Conservation (phyloP, 1,140 invertebrate species). For the Pollicipes pollicipes region DNA sequence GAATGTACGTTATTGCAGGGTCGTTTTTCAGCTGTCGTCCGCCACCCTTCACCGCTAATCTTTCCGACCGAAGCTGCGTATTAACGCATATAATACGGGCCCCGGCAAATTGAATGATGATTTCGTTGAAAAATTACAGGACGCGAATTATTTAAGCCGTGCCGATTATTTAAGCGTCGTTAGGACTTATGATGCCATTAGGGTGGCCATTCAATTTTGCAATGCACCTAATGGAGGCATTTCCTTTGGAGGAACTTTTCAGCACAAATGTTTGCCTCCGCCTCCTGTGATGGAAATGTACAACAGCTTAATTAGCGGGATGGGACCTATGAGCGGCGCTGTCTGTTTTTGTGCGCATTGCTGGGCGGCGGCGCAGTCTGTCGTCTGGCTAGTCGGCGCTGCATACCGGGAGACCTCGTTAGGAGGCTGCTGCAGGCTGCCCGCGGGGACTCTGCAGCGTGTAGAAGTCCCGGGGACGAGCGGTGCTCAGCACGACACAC, state of each 20-base stretch:
- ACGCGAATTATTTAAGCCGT: neutral
- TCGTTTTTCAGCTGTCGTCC: neutral
- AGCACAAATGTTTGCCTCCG: neutral
- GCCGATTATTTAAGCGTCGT: neutral
- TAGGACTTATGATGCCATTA: neutral
- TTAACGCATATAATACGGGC: neutral
- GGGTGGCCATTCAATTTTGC: neutral
- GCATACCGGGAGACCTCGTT: neutral
- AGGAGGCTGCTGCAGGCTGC: neutral
- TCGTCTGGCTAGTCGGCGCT: too few species aligned
- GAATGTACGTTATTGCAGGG: neutral
- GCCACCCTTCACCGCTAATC: neutral
- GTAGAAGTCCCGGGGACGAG: too few species aligned
- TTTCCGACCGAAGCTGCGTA: neutral
- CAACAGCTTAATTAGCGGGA: neutral
- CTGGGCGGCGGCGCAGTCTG: neutral
- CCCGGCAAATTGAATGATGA: neutral
- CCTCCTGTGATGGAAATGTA: neutral
- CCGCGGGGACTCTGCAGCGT: too few species aligned
- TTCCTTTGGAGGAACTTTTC: constrained; percentile 1
- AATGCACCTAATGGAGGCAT: neutral
- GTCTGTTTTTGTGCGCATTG: neutral
- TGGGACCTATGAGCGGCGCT: neutral
- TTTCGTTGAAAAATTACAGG: neutral
- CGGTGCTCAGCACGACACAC: too few species aligned